A percentile compares a stretch with the other conserved stretches of the same genome.
These are phyloP conservation scores for Amphiprion clarkii DNA, from an alignment of 2,797 vertebrate genomes.

Conservation along the genomic window DNA sequence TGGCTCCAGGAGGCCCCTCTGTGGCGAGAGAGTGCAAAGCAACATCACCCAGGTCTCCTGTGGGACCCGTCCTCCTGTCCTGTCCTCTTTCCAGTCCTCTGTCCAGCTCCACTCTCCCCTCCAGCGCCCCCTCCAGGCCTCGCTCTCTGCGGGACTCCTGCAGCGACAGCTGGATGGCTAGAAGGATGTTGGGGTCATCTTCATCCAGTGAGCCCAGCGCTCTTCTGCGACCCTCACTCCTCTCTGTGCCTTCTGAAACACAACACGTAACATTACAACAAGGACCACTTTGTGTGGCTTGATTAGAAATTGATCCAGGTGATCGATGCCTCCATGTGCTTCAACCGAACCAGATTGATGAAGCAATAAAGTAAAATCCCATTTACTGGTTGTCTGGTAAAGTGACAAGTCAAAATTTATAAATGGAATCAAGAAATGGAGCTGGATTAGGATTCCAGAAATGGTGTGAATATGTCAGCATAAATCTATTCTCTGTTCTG, in stretches of 20 bases:
- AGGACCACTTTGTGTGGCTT: background rate
- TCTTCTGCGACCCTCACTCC: constrained; percentile 73
- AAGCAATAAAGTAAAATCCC: constrained; percentile 59
- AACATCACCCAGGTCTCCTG: constrained; percentile 72
- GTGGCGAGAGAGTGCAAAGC: constrained; percentile 88
- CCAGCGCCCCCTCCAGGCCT: constrained; percentile 59
- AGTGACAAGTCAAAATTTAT: constrained; percentile 42
- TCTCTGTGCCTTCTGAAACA: constrained; percentile 77
- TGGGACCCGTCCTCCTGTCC: constrained; percentile 66
- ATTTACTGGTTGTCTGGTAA: constrained; percentile 54
- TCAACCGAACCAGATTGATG: constrained; percentile 45
- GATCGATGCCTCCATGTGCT: constrained; percentile 33
- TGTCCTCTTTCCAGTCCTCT: constrained; percentile 45
- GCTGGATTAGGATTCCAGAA: constrained; percentile 5
- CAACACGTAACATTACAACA: constrained; percentile 23
- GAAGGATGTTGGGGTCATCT: constrained; percentile 97
- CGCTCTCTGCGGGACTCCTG: constrained; percentile 90
- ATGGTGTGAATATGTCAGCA: background rate
- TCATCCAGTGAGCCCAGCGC: constrained; percentile 93
- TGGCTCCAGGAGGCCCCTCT: constrained; percentile 91
- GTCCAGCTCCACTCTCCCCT: constrained; percentile 58
- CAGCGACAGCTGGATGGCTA: constrained; percentile 97
- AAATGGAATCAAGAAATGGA: constrained; percentile 27
- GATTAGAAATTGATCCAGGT: constrained; percentile 35
- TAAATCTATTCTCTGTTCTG: too few relatives aligned